Evolutionary conservation across 2,888 invertebrate species (phyloP), one percentile per base, ranked within the genome.

Genomic region (Ornithoptera alexandrae): DNA sequence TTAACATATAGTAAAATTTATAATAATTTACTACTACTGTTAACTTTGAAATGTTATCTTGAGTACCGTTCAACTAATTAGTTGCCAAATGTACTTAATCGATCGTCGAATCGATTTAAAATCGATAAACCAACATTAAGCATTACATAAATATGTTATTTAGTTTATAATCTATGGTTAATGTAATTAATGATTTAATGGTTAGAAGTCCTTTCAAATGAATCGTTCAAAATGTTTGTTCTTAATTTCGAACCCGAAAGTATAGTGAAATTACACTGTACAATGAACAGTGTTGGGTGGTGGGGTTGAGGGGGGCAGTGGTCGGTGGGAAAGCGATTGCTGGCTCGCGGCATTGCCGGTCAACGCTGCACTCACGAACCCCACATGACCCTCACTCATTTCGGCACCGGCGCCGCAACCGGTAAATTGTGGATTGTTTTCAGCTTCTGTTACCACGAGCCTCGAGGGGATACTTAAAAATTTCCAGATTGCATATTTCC

Each of bases 311-410:
- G 15, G 20, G 56, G 20, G 62, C 58, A 18, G 78, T 76, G 73
- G 79, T 73, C 81, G 83, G 88, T 90, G 92, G 91, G 92, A 90
- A 91, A 87, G 81, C 83, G 78, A 74, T 79, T 79, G 81, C 77
- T 84, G 83, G 91, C 91, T 90, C 77, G 88, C 85, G 91, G 92
- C 90, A 86, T 88, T 87, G 87, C 88, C 87, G 87, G 87, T 86
- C 83, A 86, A 86, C 82, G 80, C 86, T 87, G 81, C 89, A 84
- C 90, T 90, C 91, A 90, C 92, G 90, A 88, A 81, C 79, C 79
- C 81, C 81, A 80, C 84, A 81, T 81, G 83, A 81, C 82, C 81
- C 79, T 80, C 81, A 83, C 83, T 87, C 84, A 83, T 85, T 90
- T 88, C 85, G 88, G 85, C 84, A 87, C 83, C 84, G 81, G 84